phyloP scores from a whole-genome alignment of 37 sponge, comb jelly and placozoan species.

The Agelas oroides region DNA sequence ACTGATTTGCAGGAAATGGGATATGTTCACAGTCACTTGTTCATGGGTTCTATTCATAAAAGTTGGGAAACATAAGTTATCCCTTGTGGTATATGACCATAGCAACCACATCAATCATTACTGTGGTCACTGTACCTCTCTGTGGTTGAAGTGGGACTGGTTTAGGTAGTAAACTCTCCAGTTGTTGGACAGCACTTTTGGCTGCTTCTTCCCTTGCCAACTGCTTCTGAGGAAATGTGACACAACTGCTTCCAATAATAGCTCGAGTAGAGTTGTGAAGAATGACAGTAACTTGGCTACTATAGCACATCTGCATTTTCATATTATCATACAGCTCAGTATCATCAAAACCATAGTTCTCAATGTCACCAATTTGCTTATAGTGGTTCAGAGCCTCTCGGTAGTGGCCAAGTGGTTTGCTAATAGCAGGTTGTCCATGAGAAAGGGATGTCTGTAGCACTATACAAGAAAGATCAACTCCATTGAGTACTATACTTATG shows the following conservation, averaged over 20 bases:
- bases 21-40: too few species aligned
- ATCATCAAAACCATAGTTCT: too few species aligned
- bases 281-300: neutral
- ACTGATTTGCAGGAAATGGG: too few species aligned
- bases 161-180: neutral
- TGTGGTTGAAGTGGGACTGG: neutral
- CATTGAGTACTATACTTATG: too few species aligned
- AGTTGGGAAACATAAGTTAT: too few species aligned
- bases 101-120: too few species aligned
- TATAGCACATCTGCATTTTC: too few species aligned
- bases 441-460: too few species aligned
- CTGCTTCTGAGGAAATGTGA: neutral
- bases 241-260: neutral
- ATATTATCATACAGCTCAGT: too few species aligned
- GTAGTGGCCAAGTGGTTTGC: neutral
- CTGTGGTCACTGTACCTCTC: neutral
- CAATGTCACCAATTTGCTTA: neutral
- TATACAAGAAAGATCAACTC: neutral
- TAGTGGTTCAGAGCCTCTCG: slow-evolving; percentile 1
- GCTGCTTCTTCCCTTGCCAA: neutral
- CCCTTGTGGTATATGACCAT: too few species aligned
- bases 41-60: too few species aligned
- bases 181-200: neutral
- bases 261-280: neutral
- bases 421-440: too few species aligned